Base-by-base conservation (phyloP, 2,113 vertebrate species). In the Pseudorhombus dupliciocellatus region DNA sequence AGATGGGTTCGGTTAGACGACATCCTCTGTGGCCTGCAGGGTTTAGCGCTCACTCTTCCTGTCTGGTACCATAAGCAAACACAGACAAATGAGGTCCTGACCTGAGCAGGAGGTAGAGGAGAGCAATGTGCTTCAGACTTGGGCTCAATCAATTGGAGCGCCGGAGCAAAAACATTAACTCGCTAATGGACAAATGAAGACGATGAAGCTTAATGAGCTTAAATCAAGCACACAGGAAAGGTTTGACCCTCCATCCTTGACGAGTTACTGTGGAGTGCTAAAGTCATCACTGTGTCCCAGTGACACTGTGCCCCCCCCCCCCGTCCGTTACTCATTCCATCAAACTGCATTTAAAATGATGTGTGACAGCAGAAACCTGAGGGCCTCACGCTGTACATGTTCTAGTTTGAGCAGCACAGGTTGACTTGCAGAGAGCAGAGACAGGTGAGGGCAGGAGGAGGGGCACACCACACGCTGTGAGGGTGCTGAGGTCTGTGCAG, bases 1-100 rank as follows among this genome's bases (percentile, higher is more conserved):
- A 90, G 72, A 78, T 81, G 88, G 70, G 70, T 80, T 60, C 20
- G 68, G 65, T 88, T 88, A 86, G 63, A 42, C 12, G 51, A 70
- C 81, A 77, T 86, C 83, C 83, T 86, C 75, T 56, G 62, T 55
- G 37, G 83, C 86, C 86, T 40, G 72, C 26, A 77, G 83, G 74
- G 79, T 61, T 81, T 59, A 81, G 73, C 50, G n/a, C 56, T 63
- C 22, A 1, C 79, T 73, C 79, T 86, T 87, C 82, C 84, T 88
- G 59, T 24, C 53, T 18, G 8, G 31, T 58, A 57, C 63, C 59
- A 54, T 42, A 31, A 64, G 58, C 84, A 86, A 84, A 89, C 80
- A 84, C 59, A 81, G 52, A 80, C 81, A 64, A 77, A 70, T 26
- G 18, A 73, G 72, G 58, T 62, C 61, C 34, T 55, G 58, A 44